Conservation (phyloP, 2,888 invertebrate species). For the Crematogaster levior region DNA sequence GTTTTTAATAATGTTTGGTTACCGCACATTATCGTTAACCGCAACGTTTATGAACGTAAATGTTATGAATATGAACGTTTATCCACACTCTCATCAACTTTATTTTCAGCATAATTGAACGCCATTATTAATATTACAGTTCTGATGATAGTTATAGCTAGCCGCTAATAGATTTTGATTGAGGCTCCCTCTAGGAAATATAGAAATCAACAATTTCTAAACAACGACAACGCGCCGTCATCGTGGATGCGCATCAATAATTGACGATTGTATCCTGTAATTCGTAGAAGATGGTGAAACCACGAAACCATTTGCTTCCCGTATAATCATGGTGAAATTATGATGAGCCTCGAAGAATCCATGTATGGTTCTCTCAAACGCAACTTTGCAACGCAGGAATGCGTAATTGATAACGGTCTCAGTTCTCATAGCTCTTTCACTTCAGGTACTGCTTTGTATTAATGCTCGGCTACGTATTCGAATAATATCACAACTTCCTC, state of each 20-base stretch:
- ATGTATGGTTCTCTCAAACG: slow-evolving; percentile 57
- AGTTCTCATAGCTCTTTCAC: slow-evolving; percentile 60
- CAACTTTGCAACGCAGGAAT: slow-evolving; percentile 72
- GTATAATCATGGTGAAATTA: slow-evolving; percentile 57
- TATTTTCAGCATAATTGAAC: slow-evolving; percentile 9
- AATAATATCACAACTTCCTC: slow-evolving; percentile 32
- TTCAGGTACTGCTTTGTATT: slow-evolving; percentile 52
- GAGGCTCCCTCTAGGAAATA: neutral
- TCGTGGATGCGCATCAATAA: slow-evolving; percentile 44
- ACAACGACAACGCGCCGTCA: slow-evolving; percentile 20
- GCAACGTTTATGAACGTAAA: too few relatives aligned
- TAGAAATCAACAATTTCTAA: slow-evolving; percentile 3
- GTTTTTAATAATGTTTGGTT: neutral
- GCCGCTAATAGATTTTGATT: slow-evolving; percentile 44
- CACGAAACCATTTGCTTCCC: slow-evolving; percentile 42
- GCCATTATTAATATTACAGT: slow-evolving; percentile 29
- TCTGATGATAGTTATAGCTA: slow-evolving; percentile 1
- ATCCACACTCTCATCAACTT: neutral
- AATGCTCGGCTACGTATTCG: slow-evolving; percentile 30
- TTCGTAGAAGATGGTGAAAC: slow-evolving; percentile 2
- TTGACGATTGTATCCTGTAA: slow-evolving; percentile 36
- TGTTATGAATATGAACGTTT: neutral
- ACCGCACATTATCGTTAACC: neutral
- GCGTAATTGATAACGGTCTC: slow-evolving; percentile 81
- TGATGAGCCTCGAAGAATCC: slow-evolving; percentile 44